These are phyloP conservation scores for Drosophila arawakana DNA, from an alignment of 1,140 invertebrate genomes.

Conservation along the genomic window DNA sequence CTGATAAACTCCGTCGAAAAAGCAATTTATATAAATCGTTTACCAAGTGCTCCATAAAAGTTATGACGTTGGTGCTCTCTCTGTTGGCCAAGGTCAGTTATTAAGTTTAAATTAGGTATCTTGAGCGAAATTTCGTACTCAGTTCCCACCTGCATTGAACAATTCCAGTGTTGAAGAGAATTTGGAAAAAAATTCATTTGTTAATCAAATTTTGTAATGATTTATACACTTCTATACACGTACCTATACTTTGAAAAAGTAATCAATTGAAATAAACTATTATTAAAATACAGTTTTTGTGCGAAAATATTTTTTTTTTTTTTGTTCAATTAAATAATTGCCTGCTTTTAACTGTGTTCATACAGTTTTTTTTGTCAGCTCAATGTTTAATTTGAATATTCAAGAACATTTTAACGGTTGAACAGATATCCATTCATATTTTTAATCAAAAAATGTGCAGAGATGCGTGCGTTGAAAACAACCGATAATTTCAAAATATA, in stretches of 20 bases:
- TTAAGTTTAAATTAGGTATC: background rate
- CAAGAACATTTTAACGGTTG: conserved; percentile 66
- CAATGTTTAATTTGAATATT: conserved; percentile 61
- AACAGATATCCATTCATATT: conserved; percentile 21
- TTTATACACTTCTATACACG: no score
- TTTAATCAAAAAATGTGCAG: conserved; percentile 58
- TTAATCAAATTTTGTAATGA: no score
- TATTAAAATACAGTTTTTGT: no score
- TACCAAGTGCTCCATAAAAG: conserved; percentile 9
- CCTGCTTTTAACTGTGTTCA: background rate
- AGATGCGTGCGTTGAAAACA: conserved; percentile 46
- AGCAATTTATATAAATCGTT: conserved; percentile 60
- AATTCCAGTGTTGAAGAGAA: background rate
- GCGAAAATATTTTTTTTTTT: conserved; percentile 7
- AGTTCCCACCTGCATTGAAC: no score
- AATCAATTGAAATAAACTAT: background rate
- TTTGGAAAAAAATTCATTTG: no score
- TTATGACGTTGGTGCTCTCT: conserved; percentile 22
- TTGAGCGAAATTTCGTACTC: background rate
- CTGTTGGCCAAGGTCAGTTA: conserved; percentile 42
- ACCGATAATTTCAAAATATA: conserved; percentile 27
- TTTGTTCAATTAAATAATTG: background rate
- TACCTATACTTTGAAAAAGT: no score
- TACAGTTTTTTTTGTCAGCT: conserved; percentile 1
- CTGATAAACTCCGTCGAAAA: conserved; percentile 37